Evolutionary conservation across 2,797 vertebrate species (phyloP).

Genomic region (Cephalopachus bancanus): DNA sequence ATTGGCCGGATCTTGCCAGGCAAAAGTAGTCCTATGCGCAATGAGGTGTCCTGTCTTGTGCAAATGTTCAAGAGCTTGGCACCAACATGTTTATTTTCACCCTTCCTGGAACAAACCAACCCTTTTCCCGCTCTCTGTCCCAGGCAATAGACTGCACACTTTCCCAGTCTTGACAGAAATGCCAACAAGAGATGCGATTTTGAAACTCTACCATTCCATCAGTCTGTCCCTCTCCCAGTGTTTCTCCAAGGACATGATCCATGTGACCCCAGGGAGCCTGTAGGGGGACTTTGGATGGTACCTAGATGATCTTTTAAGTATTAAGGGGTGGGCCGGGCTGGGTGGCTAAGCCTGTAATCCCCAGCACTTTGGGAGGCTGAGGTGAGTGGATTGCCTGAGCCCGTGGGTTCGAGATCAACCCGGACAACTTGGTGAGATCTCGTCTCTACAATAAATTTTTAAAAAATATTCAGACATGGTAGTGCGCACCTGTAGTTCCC

Average conservation of each 20-base stretch:
- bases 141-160: neutral
- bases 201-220: neutral
- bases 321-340: neutral
- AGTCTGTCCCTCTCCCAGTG: neutral
- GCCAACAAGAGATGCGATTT: neutral
- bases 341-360: too few relatives aligned
- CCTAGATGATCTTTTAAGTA: neutral
- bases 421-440: too few relatives aligned
- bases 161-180: neutral
- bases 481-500: too few relatives aligned
- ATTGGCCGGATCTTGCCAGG: constrained; percentile 54
- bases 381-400: too few relatives aligned
- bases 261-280: neutral
- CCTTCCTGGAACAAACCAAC: constrained; percentile 59
- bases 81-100: constrained; percentile 64
- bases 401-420: too few relatives aligned
- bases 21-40: neutral
- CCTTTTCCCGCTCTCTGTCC: neutral
- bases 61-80: constrained; percentile 74
- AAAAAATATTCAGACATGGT: too few relatives aligned
- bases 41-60: constrained; percentile 57
- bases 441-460: too few relatives aligned
- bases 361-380: too few relatives aligned
- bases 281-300: neutral
- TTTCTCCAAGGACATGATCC: neutral